Evolutionary conservation across 2,888 invertebrate species (phyloP).

Genomic region (Andrena praecox): DNA sequence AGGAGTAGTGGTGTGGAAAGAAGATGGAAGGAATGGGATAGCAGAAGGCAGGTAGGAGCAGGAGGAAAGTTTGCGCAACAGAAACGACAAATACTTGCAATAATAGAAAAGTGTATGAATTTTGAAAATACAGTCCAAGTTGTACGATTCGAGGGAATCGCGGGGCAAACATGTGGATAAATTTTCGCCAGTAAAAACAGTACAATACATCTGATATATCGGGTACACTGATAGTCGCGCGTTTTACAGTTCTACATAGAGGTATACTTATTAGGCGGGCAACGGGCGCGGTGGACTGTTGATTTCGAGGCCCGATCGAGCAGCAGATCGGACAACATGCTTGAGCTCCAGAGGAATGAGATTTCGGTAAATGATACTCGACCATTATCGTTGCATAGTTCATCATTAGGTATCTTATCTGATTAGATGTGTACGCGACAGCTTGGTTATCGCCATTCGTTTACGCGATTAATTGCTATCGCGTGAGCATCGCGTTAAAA

Average conservation of each 20-base stretch:
- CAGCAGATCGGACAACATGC: background rate
- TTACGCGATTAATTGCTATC: conserved; percentile 21
- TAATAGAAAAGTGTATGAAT: no score
- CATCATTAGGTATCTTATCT: conserved; percentile 34
- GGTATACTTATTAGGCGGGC: no score
- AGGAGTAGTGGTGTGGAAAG: background rate
- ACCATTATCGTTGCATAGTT: background rate
- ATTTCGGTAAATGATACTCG: background rate
- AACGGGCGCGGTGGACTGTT: background rate
- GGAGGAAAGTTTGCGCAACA: no score
- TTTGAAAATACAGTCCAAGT: no score
- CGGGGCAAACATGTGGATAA: no score
- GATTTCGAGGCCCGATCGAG: background rate
- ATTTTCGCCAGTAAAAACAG: no score
- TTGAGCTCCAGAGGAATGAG: background rate
- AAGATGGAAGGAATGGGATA: background rate
- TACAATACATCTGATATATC: no score
- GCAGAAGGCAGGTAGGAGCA: background rate
- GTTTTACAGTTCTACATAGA: no score
- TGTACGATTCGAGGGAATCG: no score
- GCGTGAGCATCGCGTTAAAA: background rate
- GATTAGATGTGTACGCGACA: background rate
- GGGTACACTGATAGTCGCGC: no score
- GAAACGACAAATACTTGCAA: no score
- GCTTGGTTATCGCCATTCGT: background rate